Base-by-base conservation (phyloP, 1,140 invertebrate species). In the Argopecten irradians region DNA sequence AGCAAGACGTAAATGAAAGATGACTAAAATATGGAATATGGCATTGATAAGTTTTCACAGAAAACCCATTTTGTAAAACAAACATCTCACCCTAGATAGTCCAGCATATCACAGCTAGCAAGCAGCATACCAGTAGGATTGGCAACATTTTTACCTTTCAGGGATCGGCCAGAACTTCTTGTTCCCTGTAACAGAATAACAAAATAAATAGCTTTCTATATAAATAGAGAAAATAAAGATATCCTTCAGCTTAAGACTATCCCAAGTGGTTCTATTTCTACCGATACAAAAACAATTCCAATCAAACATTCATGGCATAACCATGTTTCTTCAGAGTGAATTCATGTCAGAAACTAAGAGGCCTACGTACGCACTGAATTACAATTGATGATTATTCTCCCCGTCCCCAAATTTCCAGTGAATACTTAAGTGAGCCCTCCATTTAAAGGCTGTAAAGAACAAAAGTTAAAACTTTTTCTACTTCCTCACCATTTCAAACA, bases 91-190 rank as follows among this genome's bases (percentile, higher is more conserved):
- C 99, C 99, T 39, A 99, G 97, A 95, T 99, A 99, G 84, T 97
- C 96, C 34, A 99, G 95, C 96, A 99, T 97, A 96, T 99, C 99
- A 55, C 98, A 98, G 43, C 98, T 97, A 94, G 98, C 99, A 5
- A 99, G 96, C 91, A 99, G 94, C 97, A 99, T 98, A n/a, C 99
- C 99, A 14, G 98, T 99, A 34, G 99, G 99, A 96, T 99, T 99
- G 5, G 99, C 99, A 86, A 99, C 97, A 95, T 99, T 99, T 96
- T 99, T 99, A 55, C 99, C 99, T 32, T 98, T 98, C 93, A 95
- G 83, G 89, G 92, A 91, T 84, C 91, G 89, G 13, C 93, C 93
- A 84, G 93, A 94, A 89, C 94, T 95, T 34, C 95, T 90, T 32
- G 93, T 94, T 22, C 94, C 94, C 94, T 94, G 71, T 14, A 89